These are phyloP conservation scores for Syngnathus typhle DNA, from an alignment of 2,113 vertebrate species.

Conservation along the genomic window DNA sequence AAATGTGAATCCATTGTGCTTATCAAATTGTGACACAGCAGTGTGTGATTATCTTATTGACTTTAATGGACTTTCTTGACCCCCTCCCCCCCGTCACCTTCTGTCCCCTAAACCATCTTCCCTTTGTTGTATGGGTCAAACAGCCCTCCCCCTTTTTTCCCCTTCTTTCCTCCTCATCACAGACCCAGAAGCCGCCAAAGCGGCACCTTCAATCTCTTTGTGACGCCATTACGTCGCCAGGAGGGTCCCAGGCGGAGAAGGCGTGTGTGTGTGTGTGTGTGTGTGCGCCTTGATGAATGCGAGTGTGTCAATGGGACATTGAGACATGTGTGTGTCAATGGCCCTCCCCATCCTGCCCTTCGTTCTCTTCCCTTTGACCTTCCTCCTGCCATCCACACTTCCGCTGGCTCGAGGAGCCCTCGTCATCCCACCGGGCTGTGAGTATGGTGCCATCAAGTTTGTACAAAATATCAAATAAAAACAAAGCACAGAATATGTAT, in stretches of 20 bases:
- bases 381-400: slow-evolving; percentile 30
- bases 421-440: slow-evolving; percentile 60
- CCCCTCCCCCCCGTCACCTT: neutral
- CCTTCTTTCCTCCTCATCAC: neutral
- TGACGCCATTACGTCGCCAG: too few species aligned
- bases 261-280: slow-evolving; percentile 22
- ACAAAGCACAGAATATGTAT: too few species aligned
- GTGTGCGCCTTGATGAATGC: slow-evolving; percentile 45
- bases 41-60: neutral
- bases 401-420: slow-evolving; percentile 49
- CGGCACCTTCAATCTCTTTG: neutral
- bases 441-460: slow-evolving; percentile 24
- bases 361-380: slow-evolving; percentile 22
- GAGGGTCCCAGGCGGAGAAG: slow-evolving; percentile 16
- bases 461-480: too few species aligned
- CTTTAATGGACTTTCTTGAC: slow-evolving; percentile 31
- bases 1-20: too few species aligned
- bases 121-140: slow-evolving; percentile 33
- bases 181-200: neutral
- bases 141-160: neutral
- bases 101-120: neutral
- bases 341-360: slow-evolving; percentile 43
- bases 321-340: slow-evolving; percentile 63
- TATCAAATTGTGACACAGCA: neutral
- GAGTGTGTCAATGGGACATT: slow-evolving; percentile 62